Conservation (phyloP, 2,888 invertebrate species). For the Lordiphosa andalusiaca region DNA sequence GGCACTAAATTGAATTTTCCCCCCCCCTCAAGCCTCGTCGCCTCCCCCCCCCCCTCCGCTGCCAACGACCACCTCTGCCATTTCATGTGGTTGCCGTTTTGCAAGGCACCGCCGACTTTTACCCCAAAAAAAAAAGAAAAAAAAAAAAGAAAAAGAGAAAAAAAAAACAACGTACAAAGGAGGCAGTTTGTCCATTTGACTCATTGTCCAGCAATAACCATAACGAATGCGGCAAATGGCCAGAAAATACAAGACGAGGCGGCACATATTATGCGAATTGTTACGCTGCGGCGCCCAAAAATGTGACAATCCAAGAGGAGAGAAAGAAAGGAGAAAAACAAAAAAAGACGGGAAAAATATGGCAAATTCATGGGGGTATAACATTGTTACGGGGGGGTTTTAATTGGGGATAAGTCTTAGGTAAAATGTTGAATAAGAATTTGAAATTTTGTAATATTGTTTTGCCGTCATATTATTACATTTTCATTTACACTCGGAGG, state of each 20-base stretch:
- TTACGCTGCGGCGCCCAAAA: neutral
- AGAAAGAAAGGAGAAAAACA: too few relatives aligned
- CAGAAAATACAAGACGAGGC: conserved; percentile 28
- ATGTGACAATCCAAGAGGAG: neutral
- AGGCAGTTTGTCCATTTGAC: conserved; percentile 16
- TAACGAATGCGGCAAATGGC: conserved; percentile 50
- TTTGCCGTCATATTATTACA: too few relatives aligned
- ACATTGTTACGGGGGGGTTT: too few relatives aligned
- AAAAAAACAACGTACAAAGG: neutral
- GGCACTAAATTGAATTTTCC: conserved; percentile 61
- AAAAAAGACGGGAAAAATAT: too few relatives aligned
- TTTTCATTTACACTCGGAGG: too few relatives aligned
- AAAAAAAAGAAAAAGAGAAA: neutral
- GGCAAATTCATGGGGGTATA: too few relatives aligned
- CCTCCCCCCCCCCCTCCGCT: conserved; percentile 4
- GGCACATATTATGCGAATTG: conserved; percentile 3
- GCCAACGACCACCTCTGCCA: conserved; percentile 27
- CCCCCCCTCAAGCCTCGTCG: too few relatives aligned
- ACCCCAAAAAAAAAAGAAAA: neutral
- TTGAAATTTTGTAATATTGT: too few relatives aligned
- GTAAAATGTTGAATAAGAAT: too few relatives aligned
- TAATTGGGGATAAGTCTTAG: too few relatives aligned
- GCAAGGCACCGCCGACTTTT: neutral
- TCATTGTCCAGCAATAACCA: conserved; percentile 37
- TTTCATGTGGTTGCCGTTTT: conserved; percentile 26